A percentile compares a stretch with the other conserved stretches of the same genome.
Conservation (phyloP, 2,113 vertebrate species). For the Neogale vison region DNA sequence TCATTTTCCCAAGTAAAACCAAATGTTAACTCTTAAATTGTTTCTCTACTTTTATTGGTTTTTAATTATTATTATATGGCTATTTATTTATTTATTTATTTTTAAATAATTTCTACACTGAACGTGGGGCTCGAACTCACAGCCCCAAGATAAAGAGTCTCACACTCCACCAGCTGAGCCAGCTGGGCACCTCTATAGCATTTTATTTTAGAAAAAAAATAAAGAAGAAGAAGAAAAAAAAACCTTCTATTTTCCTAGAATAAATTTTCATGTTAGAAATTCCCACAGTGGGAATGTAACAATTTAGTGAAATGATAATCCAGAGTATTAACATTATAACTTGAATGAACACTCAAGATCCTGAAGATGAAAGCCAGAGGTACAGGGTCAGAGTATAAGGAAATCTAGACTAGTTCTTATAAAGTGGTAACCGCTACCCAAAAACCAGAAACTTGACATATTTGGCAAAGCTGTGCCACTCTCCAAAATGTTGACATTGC, state of each 20-base stretch:
- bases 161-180: not conserved
- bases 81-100: not conserved
- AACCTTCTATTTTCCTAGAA: not conserved
- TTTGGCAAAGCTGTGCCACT: not conserved
- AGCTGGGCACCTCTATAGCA: not conserved
- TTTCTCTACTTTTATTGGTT: conserved; percentile 1
- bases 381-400: not conserved
- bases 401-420: not conserved
- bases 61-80: not conserved
- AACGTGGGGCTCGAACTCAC: not conserved
- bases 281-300: not conserved
- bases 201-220: not conserved
- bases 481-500: not conserved
- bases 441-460: not conserved
- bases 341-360: not conserved
- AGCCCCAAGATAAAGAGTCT: not conserved
- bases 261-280: not conserved
- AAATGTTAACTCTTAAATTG: not conserved
- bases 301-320: not conserved
- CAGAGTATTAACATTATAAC: not conserved
- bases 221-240: not conserved
- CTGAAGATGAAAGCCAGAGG: not conserved
- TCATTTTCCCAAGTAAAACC: not conserved
- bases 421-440: not conserved
- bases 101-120: not conserved